A percentile compares a stretch with the other conserved stretches of the same genome.
These are phyloP conservation scores for Eilema depressum DNA, from an alignment of 2,888 invertebrate species.

Conservation along the genomic window DNA sequence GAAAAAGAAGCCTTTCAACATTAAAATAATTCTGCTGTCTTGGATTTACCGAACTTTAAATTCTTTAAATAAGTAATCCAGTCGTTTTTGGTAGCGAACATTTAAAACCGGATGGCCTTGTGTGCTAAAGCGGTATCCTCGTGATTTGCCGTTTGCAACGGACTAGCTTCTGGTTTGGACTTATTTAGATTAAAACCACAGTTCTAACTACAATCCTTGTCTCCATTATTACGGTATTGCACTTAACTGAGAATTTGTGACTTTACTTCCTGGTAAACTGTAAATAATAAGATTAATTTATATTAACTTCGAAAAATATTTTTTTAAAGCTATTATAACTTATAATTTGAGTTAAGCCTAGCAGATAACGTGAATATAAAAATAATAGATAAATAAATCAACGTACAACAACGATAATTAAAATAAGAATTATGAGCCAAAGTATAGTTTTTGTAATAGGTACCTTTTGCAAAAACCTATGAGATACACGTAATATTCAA, in stretches of 20 bases:
- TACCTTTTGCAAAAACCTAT: constrained; percentile 7
- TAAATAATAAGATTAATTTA: background rate
- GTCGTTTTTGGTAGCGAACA: constrained; percentile 28
- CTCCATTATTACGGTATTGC: constrained; percentile 13
- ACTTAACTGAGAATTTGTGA: background rate
- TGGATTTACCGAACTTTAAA: constrained; percentile 11
- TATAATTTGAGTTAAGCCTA: no score
- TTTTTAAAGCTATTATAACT: no score
- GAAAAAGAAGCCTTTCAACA: background rate
- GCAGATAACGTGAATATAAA: no score
- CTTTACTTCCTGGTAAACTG: background rate
- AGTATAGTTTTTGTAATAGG: no score
- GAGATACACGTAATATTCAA: constrained; percentile 21
- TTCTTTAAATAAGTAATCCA: constrained; percentile 22
- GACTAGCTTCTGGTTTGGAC: constrained; percentile 32
- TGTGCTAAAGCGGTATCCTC: constrained; percentile 51
- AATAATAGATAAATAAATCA: no score
- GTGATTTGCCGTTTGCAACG: constrained; percentile 51
- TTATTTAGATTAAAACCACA: constrained; percentile 22
- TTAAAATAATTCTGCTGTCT: background rate
- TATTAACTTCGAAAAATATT: no score
- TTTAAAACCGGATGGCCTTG: constrained; percentile 69
- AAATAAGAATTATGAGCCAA: no score
- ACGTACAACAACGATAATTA: no score
- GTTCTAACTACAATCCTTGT: constrained; percentile 8